Evolutionary conservation across 2,888 invertebrate species (phyloP), one percentile per base, ranked within the genome.

Genomic region (Epinotia brunnichana): DNA sequence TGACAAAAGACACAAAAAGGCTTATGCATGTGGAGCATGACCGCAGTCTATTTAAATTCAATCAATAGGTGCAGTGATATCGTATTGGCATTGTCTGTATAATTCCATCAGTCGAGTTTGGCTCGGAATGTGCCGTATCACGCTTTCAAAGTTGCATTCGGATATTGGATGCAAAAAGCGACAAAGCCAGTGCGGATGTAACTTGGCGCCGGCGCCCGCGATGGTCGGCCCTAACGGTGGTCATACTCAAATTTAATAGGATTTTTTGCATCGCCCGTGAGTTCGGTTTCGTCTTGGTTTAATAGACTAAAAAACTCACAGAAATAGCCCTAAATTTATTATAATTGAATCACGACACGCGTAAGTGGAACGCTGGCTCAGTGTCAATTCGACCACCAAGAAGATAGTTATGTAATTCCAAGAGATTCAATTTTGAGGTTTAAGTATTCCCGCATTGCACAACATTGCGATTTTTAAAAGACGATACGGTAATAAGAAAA

Each of bases 81-180:
- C 77, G 79, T 82, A 86, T 85, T 85, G 86, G 86, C 69, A 63
- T 63, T 69, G 81, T 87, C 83, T 82, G 80, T 84, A 85, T 89
- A 89, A 90, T 87, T 88, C 87, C 82, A 86, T 87, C 86, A 84
- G 78, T 83, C 87, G 86, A 89, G 88, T 89, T 87, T 85, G 87
- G 69, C 39, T 41, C 39, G 73, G 69, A 85, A 86, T 82, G 79
- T 83, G 92, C 86, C 79, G 85, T 87, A 80, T 91, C 90, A 91
- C 77, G 83, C 77, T 81, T 81, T 81, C 82, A 84, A 82, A 81
- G 87, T 83, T 90, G 90, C 90, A 91, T 87, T 87, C 61, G 72
- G 67, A 67, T 67, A 67, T 71, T 87, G 79, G 83, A 80, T 90
- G 91, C 88, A 92, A 91, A 92, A 92, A 90, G 82, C 82, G 77